A percentile compares a stretch with the other conserved stretches of the same genome.
phyloP scores from a whole-genome alignment of 2,888 invertebrate genomes.

The Chloroclystis v-ata region DNA sequence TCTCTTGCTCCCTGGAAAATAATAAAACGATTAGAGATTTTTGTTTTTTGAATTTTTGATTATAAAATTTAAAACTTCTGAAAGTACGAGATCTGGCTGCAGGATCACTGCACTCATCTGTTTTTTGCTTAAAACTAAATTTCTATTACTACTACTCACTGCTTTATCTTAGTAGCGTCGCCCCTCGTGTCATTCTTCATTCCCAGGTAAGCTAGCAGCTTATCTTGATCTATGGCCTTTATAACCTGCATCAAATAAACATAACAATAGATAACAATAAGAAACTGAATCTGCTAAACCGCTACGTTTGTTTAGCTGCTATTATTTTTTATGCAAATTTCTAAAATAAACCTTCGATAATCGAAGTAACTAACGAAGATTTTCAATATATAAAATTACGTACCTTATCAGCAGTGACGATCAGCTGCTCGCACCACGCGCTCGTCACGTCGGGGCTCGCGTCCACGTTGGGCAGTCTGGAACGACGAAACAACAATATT shows the following conservation, averaged over 20 bases:
- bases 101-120: too few relatives aligned
- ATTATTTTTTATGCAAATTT: too few relatives aligned
- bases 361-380: too few relatives aligned
- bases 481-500: slow-evolving; percentile 1
- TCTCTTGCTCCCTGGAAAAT: slow-evolving; percentile 85
- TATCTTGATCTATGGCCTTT: slow-evolving; percentile 84
- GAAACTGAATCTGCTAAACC: too few relatives aligned
- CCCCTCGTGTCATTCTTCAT: slow-evolving; percentile 89
- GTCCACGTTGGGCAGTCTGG: slow-evolving; percentile 70
- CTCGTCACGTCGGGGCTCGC: slow-evolving; percentile 63
- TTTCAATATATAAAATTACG: neutral
- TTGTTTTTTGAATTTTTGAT: neutral
- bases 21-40: neutral
- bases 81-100: too few relatives aligned
- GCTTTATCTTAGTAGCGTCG: slow-evolving; percentile 91
- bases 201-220: slow-evolving; percentile 88
- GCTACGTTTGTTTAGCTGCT: too few relatives aligned
- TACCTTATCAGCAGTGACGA: slow-evolving; percentile 80
- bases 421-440: slow-evolving; percentile 67
- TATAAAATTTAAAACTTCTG: neutral
- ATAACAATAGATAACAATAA: too few relatives aligned
- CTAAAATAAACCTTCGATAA: too few relatives aligned
- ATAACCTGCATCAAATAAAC: slow-evolving; percentile 44
- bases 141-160: slow-evolving; percentile 68
- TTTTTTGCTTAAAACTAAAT: too few relatives aligned